Evolutionary conservation across 2,888 invertebrate genomes (phyloP), one percentile per base, ranked within the genome.

Genomic region (Ectemnius continuus): DNA sequence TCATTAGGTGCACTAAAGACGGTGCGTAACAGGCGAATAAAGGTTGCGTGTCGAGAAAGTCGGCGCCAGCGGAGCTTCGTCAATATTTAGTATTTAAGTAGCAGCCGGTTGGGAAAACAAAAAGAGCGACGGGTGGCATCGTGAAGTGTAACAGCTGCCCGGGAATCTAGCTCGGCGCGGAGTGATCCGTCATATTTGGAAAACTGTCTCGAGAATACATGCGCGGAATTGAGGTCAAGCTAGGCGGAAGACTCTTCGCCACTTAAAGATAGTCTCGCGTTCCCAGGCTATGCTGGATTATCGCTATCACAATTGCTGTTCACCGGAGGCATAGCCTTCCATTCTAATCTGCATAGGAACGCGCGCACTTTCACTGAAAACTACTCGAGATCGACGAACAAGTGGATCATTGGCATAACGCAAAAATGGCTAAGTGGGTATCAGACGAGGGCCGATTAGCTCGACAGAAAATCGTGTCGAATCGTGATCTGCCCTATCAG

Each of bases 51-150:
- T 70, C 58, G 61, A 46, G 70, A 63, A 61, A 65, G 47, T 45
- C 47, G 73, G 62, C 73, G 73, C 67, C 73, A 60, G 45, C 57
- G 46, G 73, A 61, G n/a, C 71, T 76, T 45, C 58, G 70, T 76
- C 75, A 76, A 81, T 80, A 76, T 80, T 80, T 80, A 80, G 72
- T 78, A 78, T 76, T 76, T 72, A 70, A 70, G 64, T 59, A 61
- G 57, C 57, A 59, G 63, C 57, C 48, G 48, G 61, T 16, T 23
- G 60, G 13, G 48, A 59, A 61, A 62, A 26, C 36, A 20, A 11
- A 36, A 11, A 36, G 36, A 8, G 8, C 13, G 60, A n/a, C 6
- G 20, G 18, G 36, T 45, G 28, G 58, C 23, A 45, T 36, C 69
- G 26, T 45, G 36, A 28, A 11, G 45, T 14, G 26, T 23, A 52